Conservation (phyloP, 2,797 vertebrate genomes). For the Dermochelys coriacea region DNA sequence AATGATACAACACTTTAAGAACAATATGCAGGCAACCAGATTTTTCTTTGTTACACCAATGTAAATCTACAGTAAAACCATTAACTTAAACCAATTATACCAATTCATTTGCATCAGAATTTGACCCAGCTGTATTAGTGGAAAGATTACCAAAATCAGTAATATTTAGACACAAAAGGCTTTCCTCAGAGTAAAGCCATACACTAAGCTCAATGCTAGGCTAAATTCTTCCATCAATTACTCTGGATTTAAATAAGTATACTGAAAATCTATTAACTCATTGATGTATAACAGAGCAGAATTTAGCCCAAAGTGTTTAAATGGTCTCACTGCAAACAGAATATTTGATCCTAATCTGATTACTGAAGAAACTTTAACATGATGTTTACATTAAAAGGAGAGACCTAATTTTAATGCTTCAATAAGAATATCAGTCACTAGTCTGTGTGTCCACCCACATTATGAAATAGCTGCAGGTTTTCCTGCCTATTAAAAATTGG, state of each 20-base stretch:
- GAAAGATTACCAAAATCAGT: background rate
- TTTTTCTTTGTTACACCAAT: background rate
- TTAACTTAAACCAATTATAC: background rate
- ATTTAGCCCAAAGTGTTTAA: rapidly evolving
- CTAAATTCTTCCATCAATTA: background rate
- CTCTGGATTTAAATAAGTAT: background rate
- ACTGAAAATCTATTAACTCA: background rate
- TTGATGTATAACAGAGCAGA: background rate
- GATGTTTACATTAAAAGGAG: background rate
- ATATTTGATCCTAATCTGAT: background rate
- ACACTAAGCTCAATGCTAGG: background rate
- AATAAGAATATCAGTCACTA: background rate
- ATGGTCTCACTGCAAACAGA: background rate
- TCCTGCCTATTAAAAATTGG: background rate
- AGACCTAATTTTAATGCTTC: background rate
- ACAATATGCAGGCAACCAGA: background rate
- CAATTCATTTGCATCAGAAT: background rate
- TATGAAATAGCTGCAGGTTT: background rate
- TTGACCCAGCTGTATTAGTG: background rate
- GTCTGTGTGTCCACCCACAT: background rate
- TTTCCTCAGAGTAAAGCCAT: background rate
- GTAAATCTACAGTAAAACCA: background rate
- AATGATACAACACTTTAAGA: background rate
- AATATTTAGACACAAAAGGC: background rate
- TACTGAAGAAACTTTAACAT: rapidly evolving